Evolutionary conservation across 2,888 invertebrate genomes (phyloP).

Genomic region (Tetanocera ferruginea): DNA sequence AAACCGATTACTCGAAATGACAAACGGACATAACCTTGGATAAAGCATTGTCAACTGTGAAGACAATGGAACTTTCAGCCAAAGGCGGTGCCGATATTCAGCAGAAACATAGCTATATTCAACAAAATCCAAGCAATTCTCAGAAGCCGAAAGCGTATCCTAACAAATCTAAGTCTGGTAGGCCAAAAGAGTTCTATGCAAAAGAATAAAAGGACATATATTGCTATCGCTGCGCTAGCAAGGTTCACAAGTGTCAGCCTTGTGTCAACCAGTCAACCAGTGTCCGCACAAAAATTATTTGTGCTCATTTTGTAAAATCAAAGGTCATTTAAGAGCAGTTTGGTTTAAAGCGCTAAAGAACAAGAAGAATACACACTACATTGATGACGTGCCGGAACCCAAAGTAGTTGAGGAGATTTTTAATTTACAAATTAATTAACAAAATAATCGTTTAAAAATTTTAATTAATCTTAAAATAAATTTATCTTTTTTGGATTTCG

Average conservation of each 20-base stretch:
- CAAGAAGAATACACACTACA: neutral
- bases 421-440: neutral
- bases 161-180: too few species aligned
- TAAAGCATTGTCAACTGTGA: neutral
- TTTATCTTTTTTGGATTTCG: neutral
- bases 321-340: neutral
- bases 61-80: neutral
- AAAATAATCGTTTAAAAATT: neutral
- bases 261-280: too few species aligned
- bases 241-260: neutral
- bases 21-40: neutral
- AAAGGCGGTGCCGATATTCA: neutral
- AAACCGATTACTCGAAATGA: neutral
- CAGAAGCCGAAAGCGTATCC: neutral
- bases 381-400: neutral
- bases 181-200: too few species aligned
- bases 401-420: neutral
- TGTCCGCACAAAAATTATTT: neutral
- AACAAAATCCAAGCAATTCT: neutral
- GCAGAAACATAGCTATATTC: neutral
- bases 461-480: neutral
- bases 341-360: neutral
- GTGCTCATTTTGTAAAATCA: neutral
- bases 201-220: neutral
- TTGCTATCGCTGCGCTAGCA: constrained; percentile 5